Evolutionary conservation across 2,113 vertebrate genomes (phyloP).

Genomic region (Daubentonia madagascariensis): DNA sequence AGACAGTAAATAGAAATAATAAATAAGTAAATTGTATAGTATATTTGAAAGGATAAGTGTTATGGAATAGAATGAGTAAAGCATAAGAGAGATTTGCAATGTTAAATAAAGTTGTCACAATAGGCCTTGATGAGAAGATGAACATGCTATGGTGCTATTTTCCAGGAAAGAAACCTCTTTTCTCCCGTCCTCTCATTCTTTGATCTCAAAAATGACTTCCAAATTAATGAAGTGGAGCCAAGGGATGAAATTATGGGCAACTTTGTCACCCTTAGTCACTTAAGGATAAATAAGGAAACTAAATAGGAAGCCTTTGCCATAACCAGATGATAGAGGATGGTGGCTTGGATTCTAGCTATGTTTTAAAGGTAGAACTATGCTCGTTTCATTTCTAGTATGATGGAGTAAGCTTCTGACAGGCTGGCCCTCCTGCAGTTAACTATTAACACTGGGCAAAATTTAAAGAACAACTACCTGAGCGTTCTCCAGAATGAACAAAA

Average conservation of each 20-base stretch:
- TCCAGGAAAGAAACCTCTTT: background rate
- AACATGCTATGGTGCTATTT: background rate
- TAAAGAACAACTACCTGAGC: background rate
- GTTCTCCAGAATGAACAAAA: background rate
- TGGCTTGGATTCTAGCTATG: background rate
- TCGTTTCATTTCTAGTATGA: background rate
- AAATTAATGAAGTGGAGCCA: background rate
- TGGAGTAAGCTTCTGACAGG: background rate
- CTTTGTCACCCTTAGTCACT: background rate
- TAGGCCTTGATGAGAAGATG: background rate
- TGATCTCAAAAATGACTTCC: background rate
- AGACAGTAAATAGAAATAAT: background rate
- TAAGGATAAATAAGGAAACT: background rate
- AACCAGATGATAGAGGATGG: background rate
- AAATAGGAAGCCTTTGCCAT: background rate
- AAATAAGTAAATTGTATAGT: background rate
- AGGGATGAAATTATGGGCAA: background rate
- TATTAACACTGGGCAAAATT: background rate
- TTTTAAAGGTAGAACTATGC: background rate
- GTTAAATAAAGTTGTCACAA: background rate
- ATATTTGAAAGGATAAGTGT: background rate
- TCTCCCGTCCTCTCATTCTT: background rate
- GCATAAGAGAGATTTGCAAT: background rate
- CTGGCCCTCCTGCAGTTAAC: background rate
- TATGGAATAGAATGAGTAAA: background rate